Conservation (phyloP, 2,113 vertebrate genomes). For the Tragelaphus imberbis region DNA sequence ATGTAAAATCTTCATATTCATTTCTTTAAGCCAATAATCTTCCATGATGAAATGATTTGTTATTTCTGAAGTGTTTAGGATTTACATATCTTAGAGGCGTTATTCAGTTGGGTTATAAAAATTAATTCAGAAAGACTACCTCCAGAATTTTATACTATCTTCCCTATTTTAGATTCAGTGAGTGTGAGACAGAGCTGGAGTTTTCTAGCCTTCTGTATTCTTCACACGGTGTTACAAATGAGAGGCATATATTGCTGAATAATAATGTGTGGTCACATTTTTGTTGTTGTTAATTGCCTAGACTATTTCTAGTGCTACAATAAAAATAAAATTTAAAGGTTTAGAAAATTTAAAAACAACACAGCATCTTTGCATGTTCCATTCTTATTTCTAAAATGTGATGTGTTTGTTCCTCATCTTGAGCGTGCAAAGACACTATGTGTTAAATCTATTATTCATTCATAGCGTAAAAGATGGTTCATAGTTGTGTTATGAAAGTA, state of each 20-base stretch:
- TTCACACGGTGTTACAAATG: neutral
- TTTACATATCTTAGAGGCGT: conserved; percentile 63
- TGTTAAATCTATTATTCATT: neutral
- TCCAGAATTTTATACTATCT: conserved; percentile 38
- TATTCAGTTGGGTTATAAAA: conserved; percentile 56
- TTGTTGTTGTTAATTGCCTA: conserved; percentile 2
- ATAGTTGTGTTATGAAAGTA: neutral
- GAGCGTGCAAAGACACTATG: neutral
- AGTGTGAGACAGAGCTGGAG: neutral
- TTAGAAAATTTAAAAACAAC: conserved; percentile 2
- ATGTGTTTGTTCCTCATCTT: neutral
- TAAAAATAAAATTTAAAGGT: conserved; percentile 22
- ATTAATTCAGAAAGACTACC: conserved; percentile 49
- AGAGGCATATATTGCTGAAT: neutral
- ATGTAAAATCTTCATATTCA: conserved; percentile 22
- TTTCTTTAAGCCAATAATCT: conserved; percentile 64
- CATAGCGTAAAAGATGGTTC: neutral
- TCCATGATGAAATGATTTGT: conserved; percentile 56
- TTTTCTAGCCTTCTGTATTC: neutral
- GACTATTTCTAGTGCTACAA: neutral
- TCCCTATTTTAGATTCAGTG: conserved; percentile 32
- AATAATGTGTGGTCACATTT: neutral
- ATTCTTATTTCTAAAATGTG: conserved; percentile 26
- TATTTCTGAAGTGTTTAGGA: conserved; percentile 61
- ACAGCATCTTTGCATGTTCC: neutral